Evolutionary conservation across 2,797 vertebrate genomes (phyloP).

Genomic region (Ceryle rudis): DNA sequence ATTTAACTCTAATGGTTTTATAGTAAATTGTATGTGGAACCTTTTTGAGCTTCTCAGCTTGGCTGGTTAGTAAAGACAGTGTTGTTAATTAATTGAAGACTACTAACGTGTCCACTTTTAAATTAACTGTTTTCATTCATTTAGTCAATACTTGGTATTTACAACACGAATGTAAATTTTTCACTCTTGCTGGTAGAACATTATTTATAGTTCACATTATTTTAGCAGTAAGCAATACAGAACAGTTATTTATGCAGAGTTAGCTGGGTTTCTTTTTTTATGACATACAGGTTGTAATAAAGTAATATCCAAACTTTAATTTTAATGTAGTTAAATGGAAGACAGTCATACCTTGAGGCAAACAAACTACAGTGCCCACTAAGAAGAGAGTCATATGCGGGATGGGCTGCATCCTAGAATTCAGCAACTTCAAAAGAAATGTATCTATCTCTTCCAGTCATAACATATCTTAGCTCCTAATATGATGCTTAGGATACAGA

Average conservation of each 20-base stretch:
- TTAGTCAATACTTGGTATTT: neutral
- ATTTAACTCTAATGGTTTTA: neutral
- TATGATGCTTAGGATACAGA: neutral
- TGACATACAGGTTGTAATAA: neutral
- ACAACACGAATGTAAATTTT: neutral
- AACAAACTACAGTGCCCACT: neutral
- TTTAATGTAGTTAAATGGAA: neutral
- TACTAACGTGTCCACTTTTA: neutral
- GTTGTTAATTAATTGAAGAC: neutral
- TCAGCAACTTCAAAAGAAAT: neutral
- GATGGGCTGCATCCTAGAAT: neutral
- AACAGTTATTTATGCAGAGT: neutral
- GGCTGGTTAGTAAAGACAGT: neutral
- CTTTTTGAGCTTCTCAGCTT: neutral
- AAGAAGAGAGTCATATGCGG: neutral
- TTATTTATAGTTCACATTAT: neutral
- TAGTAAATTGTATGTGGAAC: accelerated
- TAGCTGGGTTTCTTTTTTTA: neutral
- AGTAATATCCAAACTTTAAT: neutral
- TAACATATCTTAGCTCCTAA: neutral
- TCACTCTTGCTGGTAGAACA: neutral
- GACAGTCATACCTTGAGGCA: neutral
- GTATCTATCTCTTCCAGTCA: neutral
- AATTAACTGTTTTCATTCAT: neutral
- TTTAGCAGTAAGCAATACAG: neutral